Conservation (phyloP, 1,140 invertebrate genomes). For the Glomeris maerens region DNA sequence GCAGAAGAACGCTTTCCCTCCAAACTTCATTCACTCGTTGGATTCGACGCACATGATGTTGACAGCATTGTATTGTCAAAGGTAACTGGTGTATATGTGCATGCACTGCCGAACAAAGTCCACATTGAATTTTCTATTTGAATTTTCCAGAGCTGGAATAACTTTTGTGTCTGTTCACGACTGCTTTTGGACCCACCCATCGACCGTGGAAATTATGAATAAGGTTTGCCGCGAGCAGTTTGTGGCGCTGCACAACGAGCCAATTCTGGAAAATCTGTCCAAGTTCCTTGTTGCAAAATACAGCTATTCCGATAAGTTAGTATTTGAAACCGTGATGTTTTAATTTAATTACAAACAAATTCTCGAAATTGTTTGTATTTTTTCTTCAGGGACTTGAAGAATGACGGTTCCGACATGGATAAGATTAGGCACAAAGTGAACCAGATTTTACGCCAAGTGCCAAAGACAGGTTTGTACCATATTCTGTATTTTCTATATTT, state of each 20-base stretch:
- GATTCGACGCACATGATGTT: conserved; percentile 99
- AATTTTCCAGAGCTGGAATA: conserved; percentile 43
- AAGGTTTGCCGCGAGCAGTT: conserved; percentile 92
- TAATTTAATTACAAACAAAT: conserved; percentile 5
- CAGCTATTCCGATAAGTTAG: conserved; percentile 42
- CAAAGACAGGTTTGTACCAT: conserved; percentile 52
- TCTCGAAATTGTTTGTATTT: conserved; percentile 8
- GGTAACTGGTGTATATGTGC: conserved; percentile 23
- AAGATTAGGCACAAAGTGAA: conserved; percentile 46
- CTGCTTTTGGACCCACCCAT: conserved; percentile 97
- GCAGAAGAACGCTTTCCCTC: conserved; percentile 95
- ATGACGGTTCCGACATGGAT: conserved; percentile 36
- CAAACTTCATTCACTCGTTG: conserved; percentile 97
- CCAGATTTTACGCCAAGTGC: conserved; percentile 42
- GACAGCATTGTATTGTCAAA: conserved; percentile 73
- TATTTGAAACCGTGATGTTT: conserved; percentile 22
- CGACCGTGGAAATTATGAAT: conserved; percentile 76
- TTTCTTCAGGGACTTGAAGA: conserved; percentile 36
- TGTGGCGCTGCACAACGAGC: conserved; percentile 78
- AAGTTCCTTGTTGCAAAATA: conserved; percentile 53
- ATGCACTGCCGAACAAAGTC: conserved; percentile 2
- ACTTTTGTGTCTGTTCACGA: conserved; percentile 97
- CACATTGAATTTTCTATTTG: conserved; percentile 6
- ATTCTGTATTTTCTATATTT: conserved; percentile 67
- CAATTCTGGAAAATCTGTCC: conserved; percentile 80